Base-by-base conservation (phyloP, 2,888 invertebrate genomes). In the Antheraea assamensis region DNA sequence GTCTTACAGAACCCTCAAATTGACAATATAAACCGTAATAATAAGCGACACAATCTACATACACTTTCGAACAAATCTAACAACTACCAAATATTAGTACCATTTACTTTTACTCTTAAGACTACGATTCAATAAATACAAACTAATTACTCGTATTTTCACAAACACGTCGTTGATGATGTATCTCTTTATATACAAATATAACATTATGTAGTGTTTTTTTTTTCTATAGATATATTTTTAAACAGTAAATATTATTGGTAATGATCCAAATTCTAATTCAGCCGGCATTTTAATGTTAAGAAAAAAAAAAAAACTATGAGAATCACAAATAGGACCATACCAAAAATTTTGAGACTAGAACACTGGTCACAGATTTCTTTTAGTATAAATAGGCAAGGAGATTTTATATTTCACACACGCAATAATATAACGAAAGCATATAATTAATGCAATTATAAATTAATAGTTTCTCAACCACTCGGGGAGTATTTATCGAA, bases 291-390 rank as follows among this genome's bases (percentile, higher is more conserved):
- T n/a, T n/a, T n/a, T 71, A 21, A 66, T 17, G 42, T 66, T 17
- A 27, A 58, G 21, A 24, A 17, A 61, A 10, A 30, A 31, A 58
- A 58, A 76, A 75, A 76, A 75, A 78, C 73, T 76, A 79, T 78
- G 81, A 79, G 76, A 78, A 77, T 80, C 76, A 84, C 83, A 86
- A 85, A 85, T 78, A 83, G 86, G 85, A 88, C 81, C 87, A 87
- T 81, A 77, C 76, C 82, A 79, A 75, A 78, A 84, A 84, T 84
- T 83, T 87, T 83, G 81, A 89, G 94, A 94, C 94, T 94, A 94
- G 94, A 94, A 87, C 88, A 89, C 87, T 90, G 91, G 90, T 93
- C 92, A 92, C 90, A 92, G 89, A 88, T 88, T 85, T 86, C 85
- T 84, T 80, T 64, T 30, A 64, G 61, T 27, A 83, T 85, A 42